phyloP scores from a whole-genome alignment of 2,888 invertebrate genomes.

The Trichogramma dendrolimi region DNA sequence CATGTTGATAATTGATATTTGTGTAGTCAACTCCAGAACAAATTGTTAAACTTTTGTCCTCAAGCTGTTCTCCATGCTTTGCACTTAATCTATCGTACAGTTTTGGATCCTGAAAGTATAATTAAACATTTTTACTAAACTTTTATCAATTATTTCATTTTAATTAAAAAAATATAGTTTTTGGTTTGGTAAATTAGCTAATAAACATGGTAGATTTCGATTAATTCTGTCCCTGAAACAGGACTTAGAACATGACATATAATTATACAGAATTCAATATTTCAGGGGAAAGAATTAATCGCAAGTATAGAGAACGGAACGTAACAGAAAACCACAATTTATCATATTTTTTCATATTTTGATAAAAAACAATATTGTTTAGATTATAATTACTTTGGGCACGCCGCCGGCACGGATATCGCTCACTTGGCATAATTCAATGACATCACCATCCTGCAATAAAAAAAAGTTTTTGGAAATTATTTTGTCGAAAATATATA shows the following conservation, averaged over 20 bases:
- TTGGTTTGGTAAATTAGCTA: background rate
- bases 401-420: slow-evolving; percentile 90
- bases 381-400: slow-evolving; percentile 68
- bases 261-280: no score
- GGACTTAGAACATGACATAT: no score
- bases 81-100: slow-evolving; percentile 69
- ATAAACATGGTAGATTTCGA: no score
- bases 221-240: no score
- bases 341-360: background rate
- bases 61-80: slow-evolving; percentile 77
- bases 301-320: no score
- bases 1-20: slow-evolving; percentile 96
- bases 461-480: slow-evolving; percentile 17
- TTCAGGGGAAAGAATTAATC: no score
- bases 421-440: slow-evolving; percentile 97
- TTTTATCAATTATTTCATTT: background rate
- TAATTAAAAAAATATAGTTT: background rate
- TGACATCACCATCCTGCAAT: slow-evolving; percentile 93
- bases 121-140: slow-evolving; percentile 9
- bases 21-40: slow-evolving; percentile 99
- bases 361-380: slow-evolving; percentile 8
- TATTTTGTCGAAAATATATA: no score
- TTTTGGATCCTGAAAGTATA: slow-evolving; percentile 69
- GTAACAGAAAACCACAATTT: background rate
- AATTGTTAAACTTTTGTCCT: slow-evolving; percentile 91